Percentiles rank a stretch among this genome's conserved stretches.
Conservation (phyloP, 2,888 invertebrate genomes). For the Chrysomela aeneicollis region DNA sequence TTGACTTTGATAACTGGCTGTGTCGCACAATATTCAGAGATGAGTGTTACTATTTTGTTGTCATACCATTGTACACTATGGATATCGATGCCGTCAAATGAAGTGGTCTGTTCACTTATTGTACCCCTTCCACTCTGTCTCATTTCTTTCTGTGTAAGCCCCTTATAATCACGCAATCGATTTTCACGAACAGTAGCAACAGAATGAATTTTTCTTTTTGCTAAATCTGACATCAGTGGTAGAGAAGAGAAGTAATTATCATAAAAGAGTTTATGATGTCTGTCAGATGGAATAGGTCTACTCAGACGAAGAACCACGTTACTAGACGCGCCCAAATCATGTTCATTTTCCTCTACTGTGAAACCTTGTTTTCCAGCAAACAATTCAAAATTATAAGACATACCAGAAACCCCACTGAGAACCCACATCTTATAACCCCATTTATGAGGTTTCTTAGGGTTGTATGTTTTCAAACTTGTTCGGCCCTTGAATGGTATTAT, state of each 20-base stretch:
- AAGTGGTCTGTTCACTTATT: slow-evolving; percentile 15
- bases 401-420: slow-evolving; percentile 41
- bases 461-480: slow-evolving; percentile 43
- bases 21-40: slow-evolving; percentile 21
- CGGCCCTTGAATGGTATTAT: slow-evolving; percentile 36
- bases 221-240: slow-evolving; percentile 11
- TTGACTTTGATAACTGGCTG: slow-evolving; percentile 15
- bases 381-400: slow-evolving; percentile 46
- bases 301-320: background rate
- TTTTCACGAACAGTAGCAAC: slow-evolving; percentile 9
- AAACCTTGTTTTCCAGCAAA: slow-evolving; percentile 28
- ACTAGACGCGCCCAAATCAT: background rate
- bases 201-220: slow-evolving; percentile 12
- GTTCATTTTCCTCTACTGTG: background rate
- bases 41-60: slow-evolving; percentile 10
- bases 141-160: slow-evolving; percentile 6
- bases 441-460: slow-evolving; percentile 49
- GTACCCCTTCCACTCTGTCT: slow-evolving; percentile 10
- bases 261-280: slow-evolving; percentile 41
- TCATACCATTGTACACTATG: slow-evolving; percentile 17
- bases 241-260: slow-evolving; percentile 39
- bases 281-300: slow-evolving; percentile 24
- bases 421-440: slow-evolving; percentile 48
- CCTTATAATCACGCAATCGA: slow-evolving; percentile 3
- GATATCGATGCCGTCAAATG: slow-evolving; percentile 13